Evolutionary conservation across 1,140 invertebrate species (phyloP).

Genomic region (Bursaphelenchus mucronatus): DNA sequence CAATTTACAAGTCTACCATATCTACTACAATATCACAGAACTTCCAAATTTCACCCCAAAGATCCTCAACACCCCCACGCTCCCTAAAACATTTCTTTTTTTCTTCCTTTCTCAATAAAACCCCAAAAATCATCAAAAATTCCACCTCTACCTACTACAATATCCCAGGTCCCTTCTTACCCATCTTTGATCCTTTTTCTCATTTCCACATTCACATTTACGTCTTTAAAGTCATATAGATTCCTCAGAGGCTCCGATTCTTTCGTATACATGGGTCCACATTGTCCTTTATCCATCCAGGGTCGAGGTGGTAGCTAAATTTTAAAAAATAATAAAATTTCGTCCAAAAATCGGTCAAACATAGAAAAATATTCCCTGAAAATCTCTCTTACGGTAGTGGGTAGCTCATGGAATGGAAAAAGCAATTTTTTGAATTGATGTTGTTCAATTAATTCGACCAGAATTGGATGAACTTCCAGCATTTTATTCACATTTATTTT

Average conservation of each 20-base stretch:
- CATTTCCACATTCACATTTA: slow-evolving; percentile 26
- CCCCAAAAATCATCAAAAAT: too few species aligned
- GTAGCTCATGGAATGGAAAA: slow-evolving; percentile 27
- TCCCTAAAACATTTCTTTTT: too few species aligned
- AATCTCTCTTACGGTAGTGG: slow-evolving; percentile 36
- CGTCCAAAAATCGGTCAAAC: slow-evolving; percentile 16
- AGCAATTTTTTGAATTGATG: slow-evolving; percentile 44
- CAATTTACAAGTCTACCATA: neutral
- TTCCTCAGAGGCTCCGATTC: slow-evolving; percentile 28
- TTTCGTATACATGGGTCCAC: slow-evolving; percentile 39
- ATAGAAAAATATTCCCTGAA: slow-evolving; percentile 8
- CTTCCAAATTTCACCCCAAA: neutral
- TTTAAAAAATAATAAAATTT: neutral
- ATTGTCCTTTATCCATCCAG: slow-evolving; percentile 38
- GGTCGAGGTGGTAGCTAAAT: slow-evolving; percentile 43
- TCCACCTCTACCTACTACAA: too few species aligned
- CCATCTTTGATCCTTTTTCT: slow-evolving; percentile 19
- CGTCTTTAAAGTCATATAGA: slow-evolving; percentile 28
- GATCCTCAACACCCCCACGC: neutral
- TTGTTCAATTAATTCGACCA: slow-evolving; percentile 13
- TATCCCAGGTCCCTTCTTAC: slow-evolving; percentile 1
- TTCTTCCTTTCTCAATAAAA: slow-evolving; percentile 8
- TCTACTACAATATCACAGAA: neutral
- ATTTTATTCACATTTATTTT: slow-evolving; percentile 25
- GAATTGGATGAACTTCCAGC: slow-evolving; percentile 21